These are phyloP conservation scores for Echinometra lucunter DNA, from an alignment of 53 echinoderm and acorn worm species.

Conservation along the genomic window DNA sequence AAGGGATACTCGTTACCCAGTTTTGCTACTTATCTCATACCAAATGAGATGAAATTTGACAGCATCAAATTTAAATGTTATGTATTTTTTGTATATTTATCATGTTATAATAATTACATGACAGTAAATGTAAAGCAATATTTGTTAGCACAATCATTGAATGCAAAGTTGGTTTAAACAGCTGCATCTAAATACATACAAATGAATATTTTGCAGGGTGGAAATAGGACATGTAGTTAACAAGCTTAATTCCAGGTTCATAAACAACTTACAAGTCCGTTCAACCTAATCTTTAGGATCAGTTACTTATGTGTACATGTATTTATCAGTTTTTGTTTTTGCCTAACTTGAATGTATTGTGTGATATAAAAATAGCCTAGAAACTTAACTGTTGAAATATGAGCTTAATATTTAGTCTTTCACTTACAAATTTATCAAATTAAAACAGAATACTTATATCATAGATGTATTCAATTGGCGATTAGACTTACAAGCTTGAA, in stretches of 20 bases:
- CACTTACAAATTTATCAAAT: background rate
- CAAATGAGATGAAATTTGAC: background rate
- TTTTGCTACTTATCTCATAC: background rate
- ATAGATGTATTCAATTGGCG: constrained; percentile 2
- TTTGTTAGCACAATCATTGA: background rate
- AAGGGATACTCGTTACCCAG: no score
- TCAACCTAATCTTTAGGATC: background rate
- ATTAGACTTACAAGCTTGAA: background rate
- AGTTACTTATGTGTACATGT: background rate
- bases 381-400: background rate
- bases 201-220: background rate
- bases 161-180: background rate
- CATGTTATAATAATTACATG: background rate
- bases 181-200: background rate
- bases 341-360: background rate
- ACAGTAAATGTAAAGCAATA: background rate
- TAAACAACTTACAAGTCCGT: background rate
- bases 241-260: no score
- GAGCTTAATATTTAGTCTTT: constrained; percentile 31
- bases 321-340: background rate
- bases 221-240: background rate
- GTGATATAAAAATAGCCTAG: background rate
- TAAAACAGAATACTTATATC: constrained; percentile 15
- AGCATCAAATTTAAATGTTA: background rate
- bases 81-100: background rate